Base-by-base conservation (phyloP, 1,140 invertebrate genomes). In the Lasioglossum albipes region DNA sequence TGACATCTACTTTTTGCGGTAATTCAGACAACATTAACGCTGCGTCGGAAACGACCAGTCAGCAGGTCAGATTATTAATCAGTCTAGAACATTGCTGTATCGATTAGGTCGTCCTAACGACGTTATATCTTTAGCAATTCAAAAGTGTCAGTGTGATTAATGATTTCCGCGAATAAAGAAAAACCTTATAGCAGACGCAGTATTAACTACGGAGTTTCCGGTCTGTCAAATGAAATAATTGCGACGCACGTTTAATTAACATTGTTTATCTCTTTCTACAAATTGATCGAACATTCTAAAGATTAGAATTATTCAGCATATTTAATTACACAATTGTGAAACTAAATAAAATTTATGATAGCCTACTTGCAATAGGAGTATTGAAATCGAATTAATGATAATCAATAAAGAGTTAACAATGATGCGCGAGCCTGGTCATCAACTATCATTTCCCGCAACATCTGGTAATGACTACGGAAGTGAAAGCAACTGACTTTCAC, bases 371-470 rank as follows among this genome's bases (percentile, higher is more conserved):
- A 10, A 9, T 13, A 64, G 13, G 2, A 31, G 16, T 12, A 9
- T 31, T 4, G 10, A 31, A 64, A 22, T 31, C 27, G 12, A 64
- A 13, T 64, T 31, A 4, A 16, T 6, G 61, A 64, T 22, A 16
- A 13, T 49, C 61, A 27, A 27, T 27, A 27, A 27, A 27, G 27
- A 27, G 27, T 52, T 54, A 9, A 22, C n/a, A 69, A 45, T 52
- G 67, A 69, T 69, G 67, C 67, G 45, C 67, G 13, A 31, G 7
- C 67, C 7, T 20, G 42, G 2, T 9, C 45, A 49, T 49, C 45
- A 49, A 52, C 67, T 7, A 52, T 45, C n/a, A 69, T 54, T 69
- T 52, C 49, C 45, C 45, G n/a, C 67, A 18, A 69, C 67, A 54
- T 54, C 45, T 69, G 45, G 42, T 69, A 69, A 49, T n/a, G 52